Percentiles rank a stretch among this genome's conserved stretches.
These are phyloP conservation scores for Hemibagrus wyckioides DNA, from an alignment of 2,113 vertebrate genomes.

Conservation along the genomic window DNA sequence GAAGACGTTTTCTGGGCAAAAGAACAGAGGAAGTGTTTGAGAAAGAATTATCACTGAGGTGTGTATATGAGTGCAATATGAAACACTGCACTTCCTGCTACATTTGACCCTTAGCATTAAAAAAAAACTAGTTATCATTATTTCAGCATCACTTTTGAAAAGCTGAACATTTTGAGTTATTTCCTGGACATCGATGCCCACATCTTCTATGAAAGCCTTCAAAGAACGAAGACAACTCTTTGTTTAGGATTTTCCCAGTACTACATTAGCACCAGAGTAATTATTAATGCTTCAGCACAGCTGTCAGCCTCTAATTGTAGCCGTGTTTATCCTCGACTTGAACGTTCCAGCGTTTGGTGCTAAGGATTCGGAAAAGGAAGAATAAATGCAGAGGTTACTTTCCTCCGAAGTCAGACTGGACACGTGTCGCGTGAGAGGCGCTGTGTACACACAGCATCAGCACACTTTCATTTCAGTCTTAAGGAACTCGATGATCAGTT, in stretches of 20 bases:
- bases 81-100: conserved; percentile 2
- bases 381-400: neutral
- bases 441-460: neutral
- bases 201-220: neutral
- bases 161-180: neutral
- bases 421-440: neutral
- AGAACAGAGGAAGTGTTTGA: neutral
- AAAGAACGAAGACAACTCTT: conserved; percentile 6
- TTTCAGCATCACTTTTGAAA: neutral
- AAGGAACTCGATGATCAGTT: neutral
- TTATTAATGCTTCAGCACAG: conserved; percentile 16
- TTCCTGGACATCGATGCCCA: neutral
- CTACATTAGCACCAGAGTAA: conserved; percentile 12
- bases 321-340: neutral
- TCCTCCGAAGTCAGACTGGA: neutral
- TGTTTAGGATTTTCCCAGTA: conserved; percentile 1
- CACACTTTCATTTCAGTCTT: neutral
- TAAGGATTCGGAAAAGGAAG: neutral
- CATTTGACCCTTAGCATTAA: neutral
- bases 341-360: neutral
- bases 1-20: neutral
- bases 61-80: neutral
- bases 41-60: conserved; percentile 11
- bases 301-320: conserved; percentile 11
- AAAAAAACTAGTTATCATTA: neutral